Conservation (phyloP, 2,797 vertebrate species). For the Lepilemur septentrionalis region DNA sequence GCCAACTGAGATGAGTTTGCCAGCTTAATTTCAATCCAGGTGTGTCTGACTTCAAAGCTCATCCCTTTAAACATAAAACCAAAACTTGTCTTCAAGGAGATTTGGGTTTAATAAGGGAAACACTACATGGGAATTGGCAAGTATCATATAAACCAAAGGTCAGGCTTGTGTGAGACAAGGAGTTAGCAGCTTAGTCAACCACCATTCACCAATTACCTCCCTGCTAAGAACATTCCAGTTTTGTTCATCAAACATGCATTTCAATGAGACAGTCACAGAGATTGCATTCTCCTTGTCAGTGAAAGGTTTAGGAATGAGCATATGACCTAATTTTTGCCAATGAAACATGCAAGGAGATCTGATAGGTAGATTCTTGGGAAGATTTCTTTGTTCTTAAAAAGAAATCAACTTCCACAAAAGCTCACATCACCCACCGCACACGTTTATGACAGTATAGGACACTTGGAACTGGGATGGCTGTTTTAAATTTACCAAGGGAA, state of each 20-base stretch:
- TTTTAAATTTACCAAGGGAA: constrained; percentile 8
- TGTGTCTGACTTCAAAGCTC: neutral
- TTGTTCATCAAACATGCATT: neutral
- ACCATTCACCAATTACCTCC: neutral
- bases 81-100: neutral
- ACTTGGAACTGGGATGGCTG: neutral
- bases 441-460: neutral
- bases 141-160: neutral
- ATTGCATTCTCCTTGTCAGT: neutral
- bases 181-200: neutral
- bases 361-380: constrained; percentile 38
- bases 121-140: neutral
- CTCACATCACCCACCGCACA: neutral
- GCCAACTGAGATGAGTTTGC: neutral
- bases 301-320: constrained; percentile 17
- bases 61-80: neutral
- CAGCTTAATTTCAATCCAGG: neutral
- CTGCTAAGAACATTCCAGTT: neutral
- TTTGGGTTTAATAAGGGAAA: neutral
- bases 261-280: neutral
- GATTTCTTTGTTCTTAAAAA: constrained; percentile 6
- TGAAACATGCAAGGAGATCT: neutral
- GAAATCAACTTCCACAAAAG: constrained; percentile 5
- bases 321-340: neutral
- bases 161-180: neutral